These are phyloP conservation scores for Petrosia ficiformis DNA, from an alignment of 37 sponge, comb jelly and placozoan genomes.

Conservation along the genomic window DNA sequence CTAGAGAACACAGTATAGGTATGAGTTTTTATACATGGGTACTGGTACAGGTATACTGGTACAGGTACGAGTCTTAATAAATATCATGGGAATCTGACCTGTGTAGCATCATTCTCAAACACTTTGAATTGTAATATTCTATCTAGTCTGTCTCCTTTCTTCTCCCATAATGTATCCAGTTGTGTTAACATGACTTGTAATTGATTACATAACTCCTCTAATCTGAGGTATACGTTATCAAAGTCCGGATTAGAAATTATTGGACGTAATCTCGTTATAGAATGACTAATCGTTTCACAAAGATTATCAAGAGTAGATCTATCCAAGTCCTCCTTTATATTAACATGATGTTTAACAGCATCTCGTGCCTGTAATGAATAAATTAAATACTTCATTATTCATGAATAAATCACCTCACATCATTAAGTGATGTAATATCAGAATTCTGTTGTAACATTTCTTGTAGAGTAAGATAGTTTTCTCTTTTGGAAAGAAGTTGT, in stretches of 20 bases:
- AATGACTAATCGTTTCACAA: slow-evolving; percentile 30
- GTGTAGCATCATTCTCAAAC: slow-evolving; percentile 49
- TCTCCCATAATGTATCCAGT: slow-evolving; percentile 34
- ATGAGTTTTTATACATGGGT: too few relatives aligned
- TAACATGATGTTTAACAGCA: slow-evolving; percentile 42
- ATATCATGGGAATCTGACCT: too few relatives aligned
- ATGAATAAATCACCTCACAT: neutral
- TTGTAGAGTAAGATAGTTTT: slow-evolving; percentile 16
- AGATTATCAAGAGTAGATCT: slow-evolving; percentile 8
- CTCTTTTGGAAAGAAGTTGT: slow-evolving; percentile 9
- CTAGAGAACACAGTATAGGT: too few relatives aligned
- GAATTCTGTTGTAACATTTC: slow-evolving; percentile 26
- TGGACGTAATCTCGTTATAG: slow-evolving; percentile 20
- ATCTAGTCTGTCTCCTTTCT: slow-evolving; percentile 50
- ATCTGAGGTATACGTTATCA: slow-evolving; percentile 11
- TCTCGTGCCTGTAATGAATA: slow-evolving; percentile 24
- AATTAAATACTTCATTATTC: slow-evolving; percentile 14
- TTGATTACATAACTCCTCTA: slow-evolving; percentile 25
- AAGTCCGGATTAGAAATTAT: slow-evolving; percentile 34
- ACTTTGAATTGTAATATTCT: slow-evolving; percentile 59
- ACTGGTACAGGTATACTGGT: too few relatives aligned
- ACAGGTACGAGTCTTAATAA: too few relatives aligned
- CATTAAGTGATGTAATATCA: neutral
- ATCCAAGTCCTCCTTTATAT: neutral
- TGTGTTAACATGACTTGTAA: slow-evolving; percentile 23